Evolutionary conservation across 2,113 vertebrate species (phyloP), one percentile per base, ranked within the genome.

Genomic region (Heterotilapia buettikoferi): DNA sequence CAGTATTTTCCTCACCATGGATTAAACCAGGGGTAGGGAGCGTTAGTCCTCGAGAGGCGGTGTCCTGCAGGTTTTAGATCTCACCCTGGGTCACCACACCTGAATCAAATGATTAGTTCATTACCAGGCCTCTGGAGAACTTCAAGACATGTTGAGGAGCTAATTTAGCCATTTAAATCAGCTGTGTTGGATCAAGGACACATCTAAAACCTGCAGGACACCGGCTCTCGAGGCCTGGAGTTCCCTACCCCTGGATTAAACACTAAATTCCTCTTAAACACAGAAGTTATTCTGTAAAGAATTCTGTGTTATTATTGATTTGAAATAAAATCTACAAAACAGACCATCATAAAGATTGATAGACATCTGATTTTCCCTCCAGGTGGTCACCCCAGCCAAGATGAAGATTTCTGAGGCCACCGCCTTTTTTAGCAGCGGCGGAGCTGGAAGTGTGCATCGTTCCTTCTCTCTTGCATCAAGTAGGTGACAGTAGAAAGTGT

Each of bases 321-420:
- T 78, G 43, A 47, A 31, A 52, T 33, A 52, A 78, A 78, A 66
- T 66, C 33, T 52, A 78, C 18, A 50, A 33, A 52, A 50, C 24
- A 47, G 3, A 47, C 43, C 7, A 31, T 16, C 19, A 5, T 24
- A 36, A 79, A 12, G 9, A 79, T 50, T 80, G 2, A 40, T 13
- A 85, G 3, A 12, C 14, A 31, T 40, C 7, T 73, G 12, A 36
- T 88, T 87, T 73, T 92, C 9, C 38, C 57, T 84, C 38, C 87
- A 99, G 98, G 40, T 90, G 61, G 91, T 88, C 86, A 95, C 96
- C 4, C 95, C 97, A 82, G 83, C 9, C 79, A 97, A 89, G 94
- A 97, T 83, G 85, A 98, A 97, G 94, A 92, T 98, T 68, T 99
- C 98, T 36, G 97, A 98, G 95, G 97, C 98, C 45, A 96, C 96